These are phyloP conservation scores for Drosophila ezoana DNA, from an alignment of 2,888 invertebrate genomes.

Conservation along the genomic window DNA sequence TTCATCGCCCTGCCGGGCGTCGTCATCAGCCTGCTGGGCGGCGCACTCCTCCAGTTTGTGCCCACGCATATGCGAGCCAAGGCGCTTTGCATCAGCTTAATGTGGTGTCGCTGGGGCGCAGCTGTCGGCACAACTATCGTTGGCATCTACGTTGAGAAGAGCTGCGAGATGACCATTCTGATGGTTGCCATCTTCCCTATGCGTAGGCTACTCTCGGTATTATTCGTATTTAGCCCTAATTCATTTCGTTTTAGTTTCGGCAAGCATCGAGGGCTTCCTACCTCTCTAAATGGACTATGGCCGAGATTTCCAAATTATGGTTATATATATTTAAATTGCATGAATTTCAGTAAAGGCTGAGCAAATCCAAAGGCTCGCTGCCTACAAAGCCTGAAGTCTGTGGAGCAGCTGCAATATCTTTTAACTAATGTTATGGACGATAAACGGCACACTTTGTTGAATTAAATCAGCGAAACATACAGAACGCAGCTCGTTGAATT, in stretches of 20 bases:
- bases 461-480: no score
- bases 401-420: no score
- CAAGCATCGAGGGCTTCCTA: conserved; percentile 37
- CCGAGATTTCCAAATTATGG: no score
- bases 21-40: conserved; percentile 54
- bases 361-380: no score
- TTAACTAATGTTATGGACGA: no score
- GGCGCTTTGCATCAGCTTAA: conserved; percentile 65
- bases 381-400: no score
- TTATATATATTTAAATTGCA: no score
- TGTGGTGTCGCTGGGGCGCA: conserved; percentile 63
- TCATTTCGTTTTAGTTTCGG: conserved; percentile 20
- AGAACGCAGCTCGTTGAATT: no score
- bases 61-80: conserved; percentile 63
- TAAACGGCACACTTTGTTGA: no score
- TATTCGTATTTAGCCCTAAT: background rate
- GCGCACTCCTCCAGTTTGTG: conserved; percentile 60
- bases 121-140: conserved; percentile 49
- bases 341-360: no score
- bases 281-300: conserved; percentile 8
- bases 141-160: conserved; percentile 43
- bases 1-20: conserved; percentile 60
- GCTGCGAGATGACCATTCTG: conserved; percentile 51
- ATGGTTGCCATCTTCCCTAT: conserved; percentile 50
- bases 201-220: conserved; percentile 32